Evolutionary conservation across 2,888 invertebrate genomes (phyloP), one percentile per base, ranked within the genome.

Genomic region (Capitulum mitella): DNA sequence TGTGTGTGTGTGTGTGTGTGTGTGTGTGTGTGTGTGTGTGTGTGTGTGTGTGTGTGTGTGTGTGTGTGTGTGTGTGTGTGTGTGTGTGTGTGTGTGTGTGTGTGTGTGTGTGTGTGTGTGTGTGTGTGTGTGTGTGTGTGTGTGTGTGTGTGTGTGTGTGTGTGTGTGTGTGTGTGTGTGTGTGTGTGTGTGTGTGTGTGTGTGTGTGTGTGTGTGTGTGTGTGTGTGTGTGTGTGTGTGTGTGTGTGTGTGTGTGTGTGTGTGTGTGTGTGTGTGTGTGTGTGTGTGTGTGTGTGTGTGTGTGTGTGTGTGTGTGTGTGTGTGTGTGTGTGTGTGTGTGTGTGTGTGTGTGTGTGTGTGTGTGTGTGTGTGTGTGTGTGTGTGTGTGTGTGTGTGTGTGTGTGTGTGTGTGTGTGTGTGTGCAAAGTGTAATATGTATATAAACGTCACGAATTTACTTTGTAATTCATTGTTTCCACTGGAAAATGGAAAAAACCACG

Each of bases 271-370:
- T 64, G n/a, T 40, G 75, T 78, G 58, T 48, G 54, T 78, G 40
- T 37, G 75, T 78, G 51, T 48, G 54, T 78, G 75, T 70, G 51
- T 48, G 75, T 46, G 51, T 78, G 51, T 70, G 61, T 79, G 58
- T 76, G 37, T 79, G 77, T 76, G 77, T 76, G 77, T 76, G 77
- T 54, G 77, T 78, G 70, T 78, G 40, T 78, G 40, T 76, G 40
- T 76, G 40, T 76, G 40, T 76, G 40, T 76, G 40, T 76, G 40
- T 76, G 40, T 76, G 40, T 76, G 40, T 76, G 40, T 76, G 40
- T 76, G 40, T 76, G 40, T 76, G 40, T 76, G 37, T 76, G 40
- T 76, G 46, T 46, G 46, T 46, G 46, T 46, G 46, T 46, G 46
- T 46, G 46, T 46, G 46, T 46, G 46, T 46, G 46, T 46, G 46